phyloP scores from a whole-genome alignment of 2,888 invertebrate genomes.

The Dyspetes luteomarginatus region DNA sequence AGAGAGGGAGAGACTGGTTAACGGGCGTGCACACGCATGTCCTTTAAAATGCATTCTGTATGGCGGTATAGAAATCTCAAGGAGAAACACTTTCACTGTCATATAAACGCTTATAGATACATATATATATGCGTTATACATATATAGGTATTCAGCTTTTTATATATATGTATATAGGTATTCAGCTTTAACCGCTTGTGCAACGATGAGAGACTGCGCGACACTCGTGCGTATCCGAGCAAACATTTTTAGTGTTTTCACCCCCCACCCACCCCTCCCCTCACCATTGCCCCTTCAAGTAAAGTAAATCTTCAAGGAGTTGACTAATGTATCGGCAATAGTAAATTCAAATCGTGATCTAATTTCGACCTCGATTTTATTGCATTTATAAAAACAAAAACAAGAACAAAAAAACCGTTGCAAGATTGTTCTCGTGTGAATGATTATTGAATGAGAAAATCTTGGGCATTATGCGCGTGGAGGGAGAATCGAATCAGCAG shows the following conservation, averaged over 20 bases:
- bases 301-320: background rate
- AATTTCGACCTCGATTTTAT: conserved; percentile 47
- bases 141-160: background rate
- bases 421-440: background rate
- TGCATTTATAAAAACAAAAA: background rate
- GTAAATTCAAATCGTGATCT: conserved; percentile 44
- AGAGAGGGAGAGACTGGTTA: conserved; percentile 38
- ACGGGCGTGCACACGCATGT: conserved; percentile 50
- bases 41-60: conserved; percentile 67
- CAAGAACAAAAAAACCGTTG: background rate
- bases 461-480: background rate
- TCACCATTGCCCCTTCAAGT: too few species aligned
- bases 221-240: conserved; percentile 16
- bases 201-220: conserved; percentile 35
- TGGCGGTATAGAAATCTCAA: conserved; percentile 74
- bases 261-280: too few species aligned
- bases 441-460: background rate
- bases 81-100: conserved; percentile 82
- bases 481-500: background rate
- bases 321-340: background rate
- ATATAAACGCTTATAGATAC: conserved; percentile 72
- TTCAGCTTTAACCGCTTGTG: conserved; percentile 33
- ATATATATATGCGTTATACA: background rate
- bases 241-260: conserved; percentile 21
- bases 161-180: conserved; percentile 65